These are phyloP conservation scores for Diorhabda elongata DNA, from an alignment of 1,140 invertebrate genomes.

Conservation along the genomic window DNA sequence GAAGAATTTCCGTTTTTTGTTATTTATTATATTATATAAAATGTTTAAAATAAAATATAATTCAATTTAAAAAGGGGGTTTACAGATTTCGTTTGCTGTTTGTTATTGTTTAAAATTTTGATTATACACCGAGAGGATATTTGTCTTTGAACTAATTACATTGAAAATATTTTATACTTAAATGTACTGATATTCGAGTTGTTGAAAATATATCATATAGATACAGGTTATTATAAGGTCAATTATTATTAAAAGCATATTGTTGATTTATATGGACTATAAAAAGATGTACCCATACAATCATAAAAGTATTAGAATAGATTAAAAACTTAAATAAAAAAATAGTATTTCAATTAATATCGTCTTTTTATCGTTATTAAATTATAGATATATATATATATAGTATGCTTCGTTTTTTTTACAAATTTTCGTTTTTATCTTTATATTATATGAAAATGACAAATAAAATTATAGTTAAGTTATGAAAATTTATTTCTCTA, in stretches of 20 bases:
- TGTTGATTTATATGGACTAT: conserved; percentile 21
- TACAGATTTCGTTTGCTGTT: no score
- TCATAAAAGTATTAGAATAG: conserved; percentile 22
- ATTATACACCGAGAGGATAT: no score
- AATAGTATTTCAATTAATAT: conserved; percentile 16
- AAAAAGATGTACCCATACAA: conserved; percentile 15
- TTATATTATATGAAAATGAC: conserved; percentile 1
- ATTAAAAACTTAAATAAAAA: conserved; percentile 6
- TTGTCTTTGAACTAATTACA: no score
- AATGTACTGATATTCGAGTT: conserved; percentile 9
- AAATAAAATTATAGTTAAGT: neutral
- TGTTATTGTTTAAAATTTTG: no score
- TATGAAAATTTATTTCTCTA: neutral
- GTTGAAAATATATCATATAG: conserved; percentile 24
- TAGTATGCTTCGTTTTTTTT: conserved; percentile 2
- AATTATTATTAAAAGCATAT: conserved; percentile 21
- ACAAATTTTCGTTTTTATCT: conserved; percentile 1
- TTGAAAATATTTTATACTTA: no score
- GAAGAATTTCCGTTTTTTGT: no score
- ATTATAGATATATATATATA: neutral
- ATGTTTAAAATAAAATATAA: no score
- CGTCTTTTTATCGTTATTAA: neutral
- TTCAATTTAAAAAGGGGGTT: no score
- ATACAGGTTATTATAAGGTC: conserved; percentile 28
- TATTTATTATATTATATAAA: no score